Percentiles rank a stretch among this genome's conserved stretches.
These are phyloP conservation scores for Threskiornis aethiopicus DNA, from an alignment of 2,797 vertebrate genomes.

Conservation along the genomic window DNA sequence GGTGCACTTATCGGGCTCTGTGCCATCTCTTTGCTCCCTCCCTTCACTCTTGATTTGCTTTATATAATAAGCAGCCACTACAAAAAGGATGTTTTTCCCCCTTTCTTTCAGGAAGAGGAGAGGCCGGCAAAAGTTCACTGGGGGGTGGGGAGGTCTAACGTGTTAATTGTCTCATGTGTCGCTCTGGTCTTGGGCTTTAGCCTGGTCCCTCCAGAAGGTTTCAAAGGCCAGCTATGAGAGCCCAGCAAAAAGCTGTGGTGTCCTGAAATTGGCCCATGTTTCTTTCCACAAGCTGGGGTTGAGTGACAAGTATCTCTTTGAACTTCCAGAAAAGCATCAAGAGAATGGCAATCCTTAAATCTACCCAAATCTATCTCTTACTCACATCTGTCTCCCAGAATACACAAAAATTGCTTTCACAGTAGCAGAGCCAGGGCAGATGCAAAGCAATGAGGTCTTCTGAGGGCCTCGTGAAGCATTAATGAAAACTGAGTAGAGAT, in stretches of 20 bases:
- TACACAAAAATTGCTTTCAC: background rate
- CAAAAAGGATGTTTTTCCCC: conserved; percentile 19
- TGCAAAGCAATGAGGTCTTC: background rate
- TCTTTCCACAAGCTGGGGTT: background rate
- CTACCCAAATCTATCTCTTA: background rate
- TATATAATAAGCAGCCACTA: conserved; percentile 56
- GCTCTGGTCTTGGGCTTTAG: background rate
- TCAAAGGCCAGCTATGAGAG: background rate
- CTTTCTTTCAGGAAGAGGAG: conserved; percentile 27
- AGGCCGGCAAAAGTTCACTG: conserved; percentile 13
- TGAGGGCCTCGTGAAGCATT: background rate
- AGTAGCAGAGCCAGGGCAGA: background rate
- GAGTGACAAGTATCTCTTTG: background rate
- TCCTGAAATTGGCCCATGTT: background rate
- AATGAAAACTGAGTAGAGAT: background rate
- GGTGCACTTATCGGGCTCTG: conserved; percentile 42
- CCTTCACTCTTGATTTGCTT: conserved; percentile 45
- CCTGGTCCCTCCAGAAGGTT: background rate
- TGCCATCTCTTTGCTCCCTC: conserved; percentile 58
- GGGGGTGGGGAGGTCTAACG: conserved; percentile 14
- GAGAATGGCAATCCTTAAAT: background rate
- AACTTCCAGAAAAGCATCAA: background rate
- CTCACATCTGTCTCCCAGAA: background rate
- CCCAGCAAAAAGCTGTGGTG: background rate
- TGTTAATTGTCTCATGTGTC: background rate